Base-by-base conservation (phyloP, 2,888 invertebrate species). In the Macroteleia sp. region DNA sequence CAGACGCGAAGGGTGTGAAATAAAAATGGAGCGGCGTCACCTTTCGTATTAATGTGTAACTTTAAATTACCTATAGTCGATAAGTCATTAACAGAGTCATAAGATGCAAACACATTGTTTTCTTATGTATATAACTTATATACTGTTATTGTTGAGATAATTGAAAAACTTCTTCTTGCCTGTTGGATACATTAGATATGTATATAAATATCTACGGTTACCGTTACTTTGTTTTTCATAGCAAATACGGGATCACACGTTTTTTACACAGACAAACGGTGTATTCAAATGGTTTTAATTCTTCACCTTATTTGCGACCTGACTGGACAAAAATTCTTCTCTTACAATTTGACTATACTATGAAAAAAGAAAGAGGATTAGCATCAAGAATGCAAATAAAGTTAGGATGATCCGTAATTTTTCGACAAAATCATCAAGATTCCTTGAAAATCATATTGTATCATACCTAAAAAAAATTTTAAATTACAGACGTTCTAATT, bases 81-180 rank as follows among this genome's bases (percentile, higher is more conserved):
- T 67, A 75, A 75, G 75, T 41, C 10, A 56, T 62, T 62, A 59
- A 16, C 46, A 56, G 28, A 61, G 32, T 67, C 67, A 56, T 75
- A 75, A 69, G 61, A 69, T 75, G 57, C 56, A 56, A 25, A 75
- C 12, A 39, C 64, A 76, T 70, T 70, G 70, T 76, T 76, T 76
- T 76, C 57, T 66, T 77, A 77, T 77, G 70, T 77, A 77, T 66
- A 77, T 77, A 77, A 19, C 76, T 59, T 69, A 70, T 64, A 77
- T 30, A 77, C 64, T 70, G 76, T 77, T 77, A 70, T 70, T 77
- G 76, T 77, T 70, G 76, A 70, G 59, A 54, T 59, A 62, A 70
- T 66, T 77, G 76, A 77, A 46, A 64, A 70, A 59, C 52, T 64
- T 77, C 76, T 77, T 77, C 76, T 77, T 70, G 76, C 54, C 76